Base-by-base conservation (phyloP, 2,797 vertebrate genomes). In the Sebastes matsubarae region DNA sequence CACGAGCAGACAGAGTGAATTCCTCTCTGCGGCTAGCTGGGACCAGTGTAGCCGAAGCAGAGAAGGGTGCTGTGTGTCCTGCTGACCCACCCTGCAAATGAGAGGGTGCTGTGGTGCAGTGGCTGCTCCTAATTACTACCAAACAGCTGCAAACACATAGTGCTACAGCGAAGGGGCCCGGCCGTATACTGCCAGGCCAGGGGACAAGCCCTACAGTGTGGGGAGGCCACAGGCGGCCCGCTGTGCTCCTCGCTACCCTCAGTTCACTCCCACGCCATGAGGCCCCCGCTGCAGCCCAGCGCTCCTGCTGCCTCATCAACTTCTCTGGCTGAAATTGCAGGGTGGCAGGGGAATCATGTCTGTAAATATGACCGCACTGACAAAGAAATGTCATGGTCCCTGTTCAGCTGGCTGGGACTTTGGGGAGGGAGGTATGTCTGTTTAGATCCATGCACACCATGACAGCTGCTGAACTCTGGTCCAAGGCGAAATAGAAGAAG, bases 31-130 rank as follows among this genome's bases (percentile, higher is more conserved):
- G 94, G 95, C 93, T 87, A 81, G 84, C 87, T 74, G 68, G 83
- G 84, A 87, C 87, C 91, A 89, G 86, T 75, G 83, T 73, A 92
- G 85, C 90, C 81, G 24, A 84, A 84, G 85, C 82, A 90, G 88
- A 94, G 88, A 94, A 93, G 94, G 93, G 90, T 89, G 88, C 90
- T 88, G 88, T 92, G 89, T 92, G 92, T 95, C 94, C 92, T 75
- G 89, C 87, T 93, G 95, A 95, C 94, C 95, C 95, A 89, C 95
- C 95, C 94, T 92, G 90, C 91, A 96, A 96, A 96, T 96, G 94
- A 96, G 94, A 96, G 96, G 95, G 95, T 95, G 93, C 88, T 81
- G 90, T 88, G 87, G 92, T 90, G 83, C 92, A 86, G 88, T 90
- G 94, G 93, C 92, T 89, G 87, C 93, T 93, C 90, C 88, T 96